Evolutionary conservation across 2,113 vertebrate species (phyloP), one percentile per base, ranked within the genome.

Genomic region (Saiga tatarica): DNA sequence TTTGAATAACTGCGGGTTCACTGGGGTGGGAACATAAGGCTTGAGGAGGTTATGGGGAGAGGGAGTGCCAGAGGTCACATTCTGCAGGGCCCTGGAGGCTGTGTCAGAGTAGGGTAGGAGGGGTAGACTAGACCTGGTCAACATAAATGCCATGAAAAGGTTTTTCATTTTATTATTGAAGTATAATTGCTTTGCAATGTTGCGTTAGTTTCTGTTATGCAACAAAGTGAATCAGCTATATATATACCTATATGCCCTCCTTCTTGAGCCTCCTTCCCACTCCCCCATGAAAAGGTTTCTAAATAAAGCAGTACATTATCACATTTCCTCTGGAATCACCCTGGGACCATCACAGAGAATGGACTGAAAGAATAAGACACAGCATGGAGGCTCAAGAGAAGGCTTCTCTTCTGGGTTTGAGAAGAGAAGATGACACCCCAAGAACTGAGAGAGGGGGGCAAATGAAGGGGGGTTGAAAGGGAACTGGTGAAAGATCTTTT

Each of bases 21-120:
- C 42, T 39, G 64, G 8, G 76, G 19, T 59, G 74, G n/a, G 52
- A 74, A 62, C 36, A 39, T 3, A 47, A 55, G 74, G 21, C 42
- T 36, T 7, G 15, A 79, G 16, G 17, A 26, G 6, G 21, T 26
- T 45, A 26, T 4, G 0, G 28, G n/a, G 57, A 62, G 25, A 55
- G 7, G 50, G 8, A 50, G 17, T 42, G 53, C 36, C 45, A 8
- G 1, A 89, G 45, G 30, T 8, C 59, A 14, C 83, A 64, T 42
- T 3, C 55, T n/a, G 21, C 28, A 86, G 2, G 83, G 30, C 17
- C 28, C 71, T 13, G 4, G 50, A 57, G 60, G 9, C 7, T 71
- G 50, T 17, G 4, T 23, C 39, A 12, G 14, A 53, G 15, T 23
- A 0, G 21, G 71, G 23, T 12, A 42, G 12, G 14, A 42, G 71